Evolutionary conservation across 2,888 invertebrate species (phyloP), one percentile per base, ranked within the genome.

Genomic region (Polydrusus cervinus): DNA sequence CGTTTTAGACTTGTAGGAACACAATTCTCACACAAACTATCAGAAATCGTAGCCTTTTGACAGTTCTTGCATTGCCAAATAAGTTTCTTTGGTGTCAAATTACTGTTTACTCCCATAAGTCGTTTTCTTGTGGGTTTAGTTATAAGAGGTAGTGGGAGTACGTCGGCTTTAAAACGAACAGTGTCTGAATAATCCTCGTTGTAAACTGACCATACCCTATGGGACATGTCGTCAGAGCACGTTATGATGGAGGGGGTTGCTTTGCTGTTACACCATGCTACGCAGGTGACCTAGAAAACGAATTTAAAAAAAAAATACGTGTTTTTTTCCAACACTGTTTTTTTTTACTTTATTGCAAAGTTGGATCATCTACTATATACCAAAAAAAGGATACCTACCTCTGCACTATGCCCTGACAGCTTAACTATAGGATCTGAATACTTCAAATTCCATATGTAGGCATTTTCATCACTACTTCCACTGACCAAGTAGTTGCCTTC

Each of bases 401-500:
- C 97, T 9, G 94, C 94, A 53, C 90, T 88, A 84, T 97, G 97
- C 0, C 96, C 96, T 0, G 89, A 88, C 5, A 97, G 88, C 65
- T 90, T 89, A 18, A 93, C 91, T 10, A 95, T 85, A 0, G 96
- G 95, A 74, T 89, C 86, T 0, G 93, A 88, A 78, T 88, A 86
- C 13, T 89, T 89, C 0, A 93, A 90, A 84, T 92, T 92, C 97
- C 97, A 97, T 68, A 97, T 92, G 84, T 96, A 97, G 0, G 96
- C 97, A 81, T 91, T 89, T 80, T 93, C 92, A 87, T 96, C 95
- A 82, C 94, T 94, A 80, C 96, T 96, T n/a, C 97, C 97, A 85
- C 95, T 95, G 0, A 95, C 89, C 30, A 97, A 88, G 87, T 95
- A 97, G 77, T 89, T 88, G 5, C 94, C 93, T 87, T 97, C 95